Percentiles rank a stretch among this genome's conserved stretches.
These are phyloP conservation scores for Heliconius erato DNA, from an alignment of 2,888 invertebrate genomes.

Conservation along the genomic window DNA sequence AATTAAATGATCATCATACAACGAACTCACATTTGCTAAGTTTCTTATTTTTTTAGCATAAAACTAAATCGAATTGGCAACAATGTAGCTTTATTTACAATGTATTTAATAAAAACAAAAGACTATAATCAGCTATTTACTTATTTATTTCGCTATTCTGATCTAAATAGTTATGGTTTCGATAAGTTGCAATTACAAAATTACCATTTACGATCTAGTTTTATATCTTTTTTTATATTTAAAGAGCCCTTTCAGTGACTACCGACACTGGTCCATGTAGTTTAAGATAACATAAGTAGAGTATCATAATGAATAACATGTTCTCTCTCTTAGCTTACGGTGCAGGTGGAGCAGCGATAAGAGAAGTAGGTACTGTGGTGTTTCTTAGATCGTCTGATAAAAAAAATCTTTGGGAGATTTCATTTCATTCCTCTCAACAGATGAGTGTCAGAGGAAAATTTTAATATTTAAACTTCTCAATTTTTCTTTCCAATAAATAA, in stretches of 20 bases:
- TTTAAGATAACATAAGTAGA: constrained; percentile 5
- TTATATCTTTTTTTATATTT: constrained; percentile 70
- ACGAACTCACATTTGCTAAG: neutral
- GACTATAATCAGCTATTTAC: constrained; percentile 11
- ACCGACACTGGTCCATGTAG: constrained; percentile 8
- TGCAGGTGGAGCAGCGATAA: neutral
- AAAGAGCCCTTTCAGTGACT: constrained; percentile 65
- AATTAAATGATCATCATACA: neutral
- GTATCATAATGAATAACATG: constrained; percentile 1
- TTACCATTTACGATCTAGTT: constrained; percentile 72
- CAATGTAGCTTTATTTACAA: constrained; percentile 39
- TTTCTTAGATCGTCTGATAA: neutral
- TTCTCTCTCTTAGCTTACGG: neutral
- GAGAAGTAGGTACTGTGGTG: neutral
- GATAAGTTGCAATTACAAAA: constrained; percentile 76
- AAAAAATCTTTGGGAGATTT: too few relatives aligned
- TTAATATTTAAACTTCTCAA: too few relatives aligned
- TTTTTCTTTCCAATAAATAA: too few relatives aligned
- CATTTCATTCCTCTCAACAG: too few relatives aligned
- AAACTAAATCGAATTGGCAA: constrained; percentile 33
- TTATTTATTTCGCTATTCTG: constrained; percentile 21
- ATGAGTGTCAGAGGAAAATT: too few relatives aligned
- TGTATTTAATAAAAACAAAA: constrained; percentile 35
- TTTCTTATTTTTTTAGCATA: neutral
- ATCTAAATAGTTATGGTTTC: constrained; percentile 55